Evolutionary conservation across 2,797 vertebrate genomes (phyloP).

Genomic region (Eurystomus glaucurus): DNA sequence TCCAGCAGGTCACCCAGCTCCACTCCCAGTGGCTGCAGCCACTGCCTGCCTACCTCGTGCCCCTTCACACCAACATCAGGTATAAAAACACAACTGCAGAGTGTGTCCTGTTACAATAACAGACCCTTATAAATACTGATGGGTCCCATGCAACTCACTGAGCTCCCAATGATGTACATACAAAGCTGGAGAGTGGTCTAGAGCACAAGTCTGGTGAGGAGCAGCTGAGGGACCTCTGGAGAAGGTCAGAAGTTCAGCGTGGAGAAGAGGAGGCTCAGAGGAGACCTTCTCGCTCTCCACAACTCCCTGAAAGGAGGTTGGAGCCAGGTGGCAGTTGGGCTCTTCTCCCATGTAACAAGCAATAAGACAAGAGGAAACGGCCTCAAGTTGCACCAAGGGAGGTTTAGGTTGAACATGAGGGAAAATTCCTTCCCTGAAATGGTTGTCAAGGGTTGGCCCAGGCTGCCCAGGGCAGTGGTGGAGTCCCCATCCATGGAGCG

Average conservation of each 20-base stretch:
- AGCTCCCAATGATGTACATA: neutral
- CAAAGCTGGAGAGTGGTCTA: neutral
- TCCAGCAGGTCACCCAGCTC: neutral
- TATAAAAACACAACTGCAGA: neutral
- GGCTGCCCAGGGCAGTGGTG: neutral
- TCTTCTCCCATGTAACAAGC: neutral
- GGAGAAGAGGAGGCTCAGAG: neutral
- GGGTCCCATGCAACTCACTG: neutral
- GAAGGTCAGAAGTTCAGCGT: neutral
- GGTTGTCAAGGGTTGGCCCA: too few relatives aligned
- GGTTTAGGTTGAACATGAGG: neutral
- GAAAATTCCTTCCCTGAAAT: neutral
- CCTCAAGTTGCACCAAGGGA: neutral
- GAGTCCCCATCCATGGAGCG: neutral
- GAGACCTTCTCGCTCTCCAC: neutral
- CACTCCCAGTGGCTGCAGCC: neutral
- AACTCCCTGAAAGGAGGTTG: neutral
- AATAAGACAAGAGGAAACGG: neutral
- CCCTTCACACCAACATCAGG: neutral
- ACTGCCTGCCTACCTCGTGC: neutral
- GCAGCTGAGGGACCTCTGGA: neutral
- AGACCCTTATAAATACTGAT: neutral
- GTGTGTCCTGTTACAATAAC: accelerated
- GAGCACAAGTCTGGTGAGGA: neutral
- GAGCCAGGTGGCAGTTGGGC: neutral